Evolutionary conservation across 2,888 invertebrate species (phyloP), one percentile per base, ranked within the genome.

Genomic region (Yponomeuta evonymella): DNA sequence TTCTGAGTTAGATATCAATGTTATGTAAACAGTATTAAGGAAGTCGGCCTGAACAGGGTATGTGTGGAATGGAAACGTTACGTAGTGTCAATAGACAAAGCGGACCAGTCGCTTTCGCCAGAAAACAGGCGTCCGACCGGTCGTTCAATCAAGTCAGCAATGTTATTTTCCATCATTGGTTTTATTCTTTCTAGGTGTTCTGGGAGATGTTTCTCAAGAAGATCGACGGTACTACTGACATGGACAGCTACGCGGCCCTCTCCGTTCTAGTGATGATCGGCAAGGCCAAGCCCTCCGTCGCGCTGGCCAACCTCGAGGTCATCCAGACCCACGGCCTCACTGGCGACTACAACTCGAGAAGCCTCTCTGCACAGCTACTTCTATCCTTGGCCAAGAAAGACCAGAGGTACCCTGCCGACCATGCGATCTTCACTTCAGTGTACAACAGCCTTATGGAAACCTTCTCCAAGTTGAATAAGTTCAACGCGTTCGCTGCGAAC

Each of bases 191-290:
- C 72, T 90, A 97, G 93, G 94, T 96, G 12, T 90, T 98, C 72
- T 98, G 97, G 96, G 96, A 97, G 85, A 95, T 95, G 78, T 97
- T 97, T 81, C 94, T 96, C 0, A 93, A 95, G 78, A 95, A 96
- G 81, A 90, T 94, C 12, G 94, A 95, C 64, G 94, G 95, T 3
- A 95, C 95, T 0, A 94, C 95, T 0, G 93, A 94, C 65, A 93
- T 94, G 76, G 96, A 97, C 73, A 95, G 96, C 71, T 93, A 95
- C 71, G 94, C 95, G 0, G 96, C 97, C 0, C 86, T 97, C 4
- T 93, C 96, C 72, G 83, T 98, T 1, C 90, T 98, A 1, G 95
- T 95, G 15, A 97, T 98, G 96, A 94, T 92, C 68, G 82, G 87
- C 12, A 93, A 93, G 77, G 92, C 93, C 0, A 94, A 95, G 73